Conservation (phyloP, 1,140 invertebrate genomes). For the Thalassaphorura encarpata region DNA sequence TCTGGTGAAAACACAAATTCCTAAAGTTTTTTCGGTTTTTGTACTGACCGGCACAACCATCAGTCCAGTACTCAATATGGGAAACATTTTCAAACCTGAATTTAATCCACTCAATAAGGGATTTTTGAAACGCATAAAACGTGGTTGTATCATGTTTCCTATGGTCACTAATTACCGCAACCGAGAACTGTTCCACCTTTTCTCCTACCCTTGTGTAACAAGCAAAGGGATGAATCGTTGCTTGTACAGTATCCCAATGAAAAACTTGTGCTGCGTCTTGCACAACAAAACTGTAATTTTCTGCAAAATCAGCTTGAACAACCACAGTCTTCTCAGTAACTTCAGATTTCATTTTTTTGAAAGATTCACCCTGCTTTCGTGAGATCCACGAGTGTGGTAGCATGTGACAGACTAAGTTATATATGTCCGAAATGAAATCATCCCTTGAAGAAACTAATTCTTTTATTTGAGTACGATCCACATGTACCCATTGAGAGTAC, state of each 20-base stretch:
- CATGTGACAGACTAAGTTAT: too few relatives aligned
- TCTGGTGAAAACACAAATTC: too few relatives aligned
- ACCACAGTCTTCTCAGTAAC: not conserved
- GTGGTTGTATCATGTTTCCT: slow-evolving; percentile 1
- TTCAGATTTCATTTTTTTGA: too few relatives aligned
- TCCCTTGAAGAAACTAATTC: too few relatives aligned
- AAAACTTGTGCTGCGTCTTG: slow-evolving; percentile 16
- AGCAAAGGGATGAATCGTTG: slow-evolving; percentile 31
- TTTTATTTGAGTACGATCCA: not conserved
- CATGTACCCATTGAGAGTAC: not conserved
- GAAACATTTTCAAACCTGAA: slow-evolving; percentile 1
- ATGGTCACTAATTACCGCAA: not conserved
- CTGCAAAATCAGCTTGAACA: slow-evolving; percentile 29
- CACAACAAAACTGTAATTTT: slow-evolving; percentile 27
- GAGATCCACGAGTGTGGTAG: too few relatives aligned
- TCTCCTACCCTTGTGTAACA: slow-evolving; percentile 4
- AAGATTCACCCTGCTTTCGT: too few relatives aligned
- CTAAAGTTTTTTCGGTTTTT: slow-evolving; percentile 19
- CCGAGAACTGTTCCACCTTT: not conserved
- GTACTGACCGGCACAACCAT: slow-evolving; percentile 19
- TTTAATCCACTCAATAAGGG: not conserved
- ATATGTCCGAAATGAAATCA: too few relatives aligned
- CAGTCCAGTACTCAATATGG: slow-evolving; percentile 7
- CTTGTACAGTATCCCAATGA: slow-evolving; percentile 29
- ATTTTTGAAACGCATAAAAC: slow-evolving; percentile 4